phyloP scores from a whole-genome alignment of 2,113 vertebrate species.

The Lophotis ruficrista region DNA sequence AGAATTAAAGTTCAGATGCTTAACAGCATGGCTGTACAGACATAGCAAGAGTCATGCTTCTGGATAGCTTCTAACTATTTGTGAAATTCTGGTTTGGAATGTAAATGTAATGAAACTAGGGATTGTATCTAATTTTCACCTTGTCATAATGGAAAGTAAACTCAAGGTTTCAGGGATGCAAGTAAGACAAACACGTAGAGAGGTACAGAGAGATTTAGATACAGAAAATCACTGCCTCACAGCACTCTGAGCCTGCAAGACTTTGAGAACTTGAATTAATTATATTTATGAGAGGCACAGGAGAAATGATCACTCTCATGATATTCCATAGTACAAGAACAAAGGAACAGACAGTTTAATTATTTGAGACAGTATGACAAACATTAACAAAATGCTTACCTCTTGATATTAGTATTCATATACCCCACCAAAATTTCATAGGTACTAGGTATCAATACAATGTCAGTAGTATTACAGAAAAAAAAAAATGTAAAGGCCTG shows the following conservation, averaged over 20 bases:
- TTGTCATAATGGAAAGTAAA: neutral
- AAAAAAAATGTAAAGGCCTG: neutral
- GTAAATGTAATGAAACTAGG: neutral
- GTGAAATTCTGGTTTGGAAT: neutral
- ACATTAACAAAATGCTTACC: neutral
- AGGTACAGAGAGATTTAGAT: neutral
- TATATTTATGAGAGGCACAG: neutral
- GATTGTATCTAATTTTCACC: neutral
- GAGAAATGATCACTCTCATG: neutral
- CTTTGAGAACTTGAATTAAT: neutral
- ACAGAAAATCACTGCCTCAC: neutral
- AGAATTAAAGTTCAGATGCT: neutral
- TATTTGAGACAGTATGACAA: neutral
- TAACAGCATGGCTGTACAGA: neutral
- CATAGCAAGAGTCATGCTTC: neutral
- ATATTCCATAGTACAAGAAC: neutral
- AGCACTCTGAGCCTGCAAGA: neutral
- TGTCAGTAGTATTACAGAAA: neutral
- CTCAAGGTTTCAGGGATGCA: neutral
- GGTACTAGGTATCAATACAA: neutral
- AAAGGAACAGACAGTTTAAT: neutral
- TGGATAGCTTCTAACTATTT: neutral
- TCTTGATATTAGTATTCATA: neutral
- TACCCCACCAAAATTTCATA: neutral
- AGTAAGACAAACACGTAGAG: neutral